Evolutionary conservation across 1,140 invertebrate genomes (phyloP).

Genomic region (Hylyphantes graminicola): DNA sequence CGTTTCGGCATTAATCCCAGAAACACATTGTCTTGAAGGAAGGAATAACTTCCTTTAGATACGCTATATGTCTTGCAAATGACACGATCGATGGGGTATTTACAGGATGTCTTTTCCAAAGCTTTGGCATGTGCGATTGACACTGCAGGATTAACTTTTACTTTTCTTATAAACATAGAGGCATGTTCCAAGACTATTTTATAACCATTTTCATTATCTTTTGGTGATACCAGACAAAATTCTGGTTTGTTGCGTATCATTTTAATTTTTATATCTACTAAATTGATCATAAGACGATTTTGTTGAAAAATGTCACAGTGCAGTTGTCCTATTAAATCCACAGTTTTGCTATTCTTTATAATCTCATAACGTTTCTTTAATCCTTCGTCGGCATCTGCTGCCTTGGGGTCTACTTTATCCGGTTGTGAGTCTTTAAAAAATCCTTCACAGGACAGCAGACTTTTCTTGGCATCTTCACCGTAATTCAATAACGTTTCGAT

Average conservation of each 20-base stretch:
- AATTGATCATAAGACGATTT: constrained; percentile 6
- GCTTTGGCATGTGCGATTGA: constrained; percentile 4
- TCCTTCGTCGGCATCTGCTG: background rate
- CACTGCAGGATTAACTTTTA: constrained; percentile 28
- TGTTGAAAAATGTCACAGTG: constrained; percentile 24
- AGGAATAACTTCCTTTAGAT: constrained; percentile 7
- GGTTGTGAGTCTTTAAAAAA: constrained; percentile 30
- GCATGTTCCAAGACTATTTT: constrained; percentile 25
- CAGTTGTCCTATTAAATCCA: constrained; percentile 12
- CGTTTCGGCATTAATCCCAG: constrained; percentile 24
- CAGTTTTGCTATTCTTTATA: background rate
- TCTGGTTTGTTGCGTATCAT: constrained; percentile 22
- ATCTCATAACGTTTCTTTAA: background rate
- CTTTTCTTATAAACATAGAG: constrained; percentile 26
- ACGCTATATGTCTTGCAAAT: constrained; percentile 12
- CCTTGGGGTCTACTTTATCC: background rate
- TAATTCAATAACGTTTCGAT: constrained; percentile 26
- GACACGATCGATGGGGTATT: constrained; percentile 6
- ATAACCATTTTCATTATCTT: background rate
- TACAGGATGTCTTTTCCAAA: background rate
- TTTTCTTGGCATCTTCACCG: background rate
- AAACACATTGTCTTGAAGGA: constrained; percentile 50
- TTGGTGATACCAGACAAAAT: constrained; percentile 13
- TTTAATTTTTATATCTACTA: constrained; percentile 31
- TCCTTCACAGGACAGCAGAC: background rate